Evolutionary conservation across 1,140 invertebrate species (phyloP).

Genomic region (Aphaenogaster ashmeadi): DNA sequence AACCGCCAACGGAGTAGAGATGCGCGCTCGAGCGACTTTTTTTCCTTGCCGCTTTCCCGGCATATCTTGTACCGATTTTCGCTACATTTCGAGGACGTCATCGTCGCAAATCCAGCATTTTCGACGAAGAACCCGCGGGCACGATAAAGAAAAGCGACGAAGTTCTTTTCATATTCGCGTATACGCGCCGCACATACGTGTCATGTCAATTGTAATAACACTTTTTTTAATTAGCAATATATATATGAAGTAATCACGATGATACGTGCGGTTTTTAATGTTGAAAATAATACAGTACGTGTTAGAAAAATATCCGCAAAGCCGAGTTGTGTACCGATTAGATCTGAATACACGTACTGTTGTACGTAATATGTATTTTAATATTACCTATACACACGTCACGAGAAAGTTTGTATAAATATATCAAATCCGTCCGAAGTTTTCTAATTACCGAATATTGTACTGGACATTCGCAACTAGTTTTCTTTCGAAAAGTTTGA

Average conservation of each 20-base stretch:
- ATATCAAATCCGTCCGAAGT: neutral
- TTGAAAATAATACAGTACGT: neutral
- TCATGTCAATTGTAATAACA: neutral
- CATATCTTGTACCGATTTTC: slow-evolving; percentile 56
- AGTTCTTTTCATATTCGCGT: neutral
- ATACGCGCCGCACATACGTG: neutral
- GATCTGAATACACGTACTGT: neutral
- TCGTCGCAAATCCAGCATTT: slow-evolving; percentile 48
- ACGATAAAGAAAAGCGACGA: slow-evolving; percentile 33
- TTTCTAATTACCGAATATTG: neutral
- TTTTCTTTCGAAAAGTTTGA: neutral
- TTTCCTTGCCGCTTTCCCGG: slow-evolving; percentile 65
- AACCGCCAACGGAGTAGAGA: slow-evolving; percentile 76
- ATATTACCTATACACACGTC: neutral
- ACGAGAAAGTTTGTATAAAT: neutral
- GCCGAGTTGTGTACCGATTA: neutral
- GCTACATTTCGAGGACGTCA: slow-evolving; percentile 21
- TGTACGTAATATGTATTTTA: neutral
- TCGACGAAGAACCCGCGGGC: slow-evolving; percentile 6
- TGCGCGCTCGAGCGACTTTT: slow-evolving; percentile 81
- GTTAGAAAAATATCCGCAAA: neutral
- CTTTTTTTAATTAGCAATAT: neutral
- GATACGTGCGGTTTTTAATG: neutral
- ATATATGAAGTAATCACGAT: neutral
- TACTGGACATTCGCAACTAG: neutral